Evolutionary conservation across 2,888 invertebrate genomes (phyloP).

Genomic region (Isoperla grammatica): DNA sequence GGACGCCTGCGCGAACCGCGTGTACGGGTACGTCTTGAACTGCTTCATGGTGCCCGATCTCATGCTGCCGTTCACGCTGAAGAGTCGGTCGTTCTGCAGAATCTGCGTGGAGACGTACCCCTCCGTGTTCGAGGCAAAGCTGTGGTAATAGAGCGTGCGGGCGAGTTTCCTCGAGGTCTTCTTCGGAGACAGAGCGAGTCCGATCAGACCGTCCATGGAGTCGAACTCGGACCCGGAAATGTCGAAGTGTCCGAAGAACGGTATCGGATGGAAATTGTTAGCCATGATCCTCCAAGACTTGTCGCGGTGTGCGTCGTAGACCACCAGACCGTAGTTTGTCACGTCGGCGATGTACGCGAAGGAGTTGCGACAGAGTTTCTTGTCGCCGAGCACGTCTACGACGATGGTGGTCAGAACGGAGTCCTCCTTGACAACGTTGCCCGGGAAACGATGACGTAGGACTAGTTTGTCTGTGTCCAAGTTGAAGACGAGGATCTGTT

Average conservation of each 20-base stretch:
- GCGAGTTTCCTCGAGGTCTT: slow-evolving; percentile 35
- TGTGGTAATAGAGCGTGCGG: slow-evolving; percentile 61
- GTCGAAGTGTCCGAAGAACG: slow-evolving; percentile 41
- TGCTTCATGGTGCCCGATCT: slow-evolving; percentile 44
- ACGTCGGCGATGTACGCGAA: slow-evolving; percentile 67
- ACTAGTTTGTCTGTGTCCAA: slow-evolving; percentile 41
- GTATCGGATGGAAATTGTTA: slow-evolving; percentile 61
- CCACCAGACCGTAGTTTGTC: slow-evolving; percentile 54
- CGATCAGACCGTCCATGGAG: slow-evolving; percentile 64
- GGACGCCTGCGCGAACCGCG: slow-evolving; percentile 51
- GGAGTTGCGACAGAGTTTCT: slow-evolving; percentile 50
- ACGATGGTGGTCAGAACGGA: slow-evolving; percentile 60
- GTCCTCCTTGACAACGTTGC: slow-evolving; percentile 38
- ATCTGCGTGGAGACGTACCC: slow-evolving; percentile 57
- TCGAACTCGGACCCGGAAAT: slow-evolving; percentile 52
- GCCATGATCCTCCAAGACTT: slow-evolving; percentile 59
- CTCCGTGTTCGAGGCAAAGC: slow-evolving; percentile 60
- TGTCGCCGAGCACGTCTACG: slow-evolving; percentile 53
- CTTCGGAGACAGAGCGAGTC: slow-evolving; percentile 51
- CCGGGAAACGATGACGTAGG: slow-evolving; percentile 33
- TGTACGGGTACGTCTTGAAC: slow-evolving; percentile 48
- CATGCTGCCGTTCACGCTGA: slow-evolving; percentile 43
- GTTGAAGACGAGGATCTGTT: slow-evolving; percentile 69
- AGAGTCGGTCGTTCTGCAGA: slow-evolving; percentile 53
- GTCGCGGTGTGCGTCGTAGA: slow-evolving; percentile 53